Evolutionary conservation across 2,113 vertebrate genomes (phyloP).

Genomic region (Dunckerocampus dactyliophorus): DNA sequence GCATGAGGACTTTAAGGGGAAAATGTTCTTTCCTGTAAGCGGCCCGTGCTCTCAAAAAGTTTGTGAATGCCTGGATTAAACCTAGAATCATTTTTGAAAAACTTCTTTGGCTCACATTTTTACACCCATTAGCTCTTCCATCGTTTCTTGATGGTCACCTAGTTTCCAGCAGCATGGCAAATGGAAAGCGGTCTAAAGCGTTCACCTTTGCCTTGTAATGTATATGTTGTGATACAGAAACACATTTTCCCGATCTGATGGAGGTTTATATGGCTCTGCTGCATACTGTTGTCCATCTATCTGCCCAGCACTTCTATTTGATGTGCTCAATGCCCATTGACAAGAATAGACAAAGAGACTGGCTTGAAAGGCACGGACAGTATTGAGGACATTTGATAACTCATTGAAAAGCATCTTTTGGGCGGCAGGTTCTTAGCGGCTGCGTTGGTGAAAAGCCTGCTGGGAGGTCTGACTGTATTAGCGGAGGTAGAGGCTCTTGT

Average conservation of each 20-base stretch:
- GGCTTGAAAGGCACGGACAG: constrained; percentile 69
- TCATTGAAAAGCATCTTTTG: constrained; percentile 74
- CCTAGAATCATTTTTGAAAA: no score
- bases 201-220: neutral
- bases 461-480: constrained; percentile 75
- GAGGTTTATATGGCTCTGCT: constrained; percentile 46
- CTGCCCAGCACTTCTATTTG: constrained; percentile 63
- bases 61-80: no score
- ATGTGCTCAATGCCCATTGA: constrained; percentile 64
- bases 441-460: constrained; percentile 68
- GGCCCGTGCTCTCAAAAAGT: no score
- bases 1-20: no score
- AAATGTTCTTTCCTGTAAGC: no score
- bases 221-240: neutral
- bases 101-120: no score
- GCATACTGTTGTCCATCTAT: constrained; percentile 62
- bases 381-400: constrained; percentile 73
- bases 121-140: no score
- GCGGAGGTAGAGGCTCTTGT: constrained; percentile 72
- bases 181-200: no score
- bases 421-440: constrained; percentile 71
- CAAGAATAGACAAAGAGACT: constrained; percentile 62
- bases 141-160: neutral
- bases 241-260: constrained; percentile 23
- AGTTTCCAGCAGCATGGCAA: neutral